Base-by-base conservation (phyloP, 1,140 invertebrate species). In the Anadara kagoshimensis region DNA sequence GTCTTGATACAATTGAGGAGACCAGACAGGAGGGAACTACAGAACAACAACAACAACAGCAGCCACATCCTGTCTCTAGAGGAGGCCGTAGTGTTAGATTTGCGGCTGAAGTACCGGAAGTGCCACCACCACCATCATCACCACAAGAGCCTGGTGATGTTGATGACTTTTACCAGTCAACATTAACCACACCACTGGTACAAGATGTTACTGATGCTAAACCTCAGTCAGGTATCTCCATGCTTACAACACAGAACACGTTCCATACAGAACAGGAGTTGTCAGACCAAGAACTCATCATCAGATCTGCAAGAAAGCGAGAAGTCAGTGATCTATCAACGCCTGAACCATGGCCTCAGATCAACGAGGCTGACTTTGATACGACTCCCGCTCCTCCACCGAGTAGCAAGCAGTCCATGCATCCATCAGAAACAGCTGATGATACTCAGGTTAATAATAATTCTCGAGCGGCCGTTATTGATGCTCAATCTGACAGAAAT, bases 281-380 rank as follows among this genome's bases (percentile, higher is more conserved):
- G 20, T 67, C 41, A 20, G 49, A 75, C 8, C 24, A 53, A 22
- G 68, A 70, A 44, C 54, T 69, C 14, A 36, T 62, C 44, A 63
- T 53, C n/a, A 43, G 36, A 44, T 43, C 66, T 36, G 56, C 43
- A 4, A 73, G 41, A 18, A 62, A 63, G 36, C 61, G 76, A 43
- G 79, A 80, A 20, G 44, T 69, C 5, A 73, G 76, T 29, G 16
- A 69, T n/a, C 41, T 73, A 14, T 76, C 77, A 1, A 76, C 79
- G 12, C 79, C 81, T 22, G 83, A 85, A 54, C 73, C 75, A 24
- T 85, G 83, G 83, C 83, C 83, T 14, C 68, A 78, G 44, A 77
- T 85, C 12, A 82, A 79, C 57, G 83, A 85, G 51, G 78, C 81
- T 11, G 78, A 81, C 29, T 83, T 49, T 63, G 78, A 82, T 56